Base-by-base conservation (phyloP, 2,113 vertebrate genomes). In the Fulmarus glacialis region DNA sequence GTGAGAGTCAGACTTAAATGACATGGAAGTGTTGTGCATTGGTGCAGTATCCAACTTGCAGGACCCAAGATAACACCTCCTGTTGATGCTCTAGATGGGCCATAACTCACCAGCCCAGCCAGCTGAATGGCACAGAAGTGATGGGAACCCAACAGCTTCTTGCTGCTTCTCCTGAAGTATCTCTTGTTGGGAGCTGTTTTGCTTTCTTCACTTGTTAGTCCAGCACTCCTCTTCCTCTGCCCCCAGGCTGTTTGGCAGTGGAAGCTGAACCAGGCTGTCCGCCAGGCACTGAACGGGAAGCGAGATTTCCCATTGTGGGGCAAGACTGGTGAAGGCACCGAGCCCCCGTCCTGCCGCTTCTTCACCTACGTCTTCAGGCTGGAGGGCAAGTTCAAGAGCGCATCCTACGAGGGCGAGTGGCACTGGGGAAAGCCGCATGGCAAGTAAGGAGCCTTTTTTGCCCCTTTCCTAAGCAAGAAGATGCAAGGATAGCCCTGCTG, bases 361-460 rank as follows among this genome's bases (percentile, higher is more conserved):
- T 83, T 50, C 67, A 50, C 24, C 5, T 98, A 98, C 7, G 92
- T 55, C 15, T 99, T 98, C 96, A 86, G 11, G 7, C 43, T 14
- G 0, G 97, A 98, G 68, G 97, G 98, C 17, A 96, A 87, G 43
- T 93, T 98, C 63, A 96, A 94, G 40, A 92, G 67, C 1, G 98
- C 98, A 4, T 72, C 94, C 79, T 99, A 99, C 0, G 98, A 99
- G 48, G 98, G 98, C 2, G 92, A 98, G 40, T 98, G 98, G 98
- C 82, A 21, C 32, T 36, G 52, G 82, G 98, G 97, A 48, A 97
- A 97, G 70, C 98, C 98, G 0, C 98, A 99, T 0, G 98, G 98
- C 95, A 98, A 98, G 98, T 99, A 96, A 98, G 98, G 60, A 79
- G 6, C 12, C 0, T 15, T 6, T 11, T 48, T 4, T 24, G 2